phyloP scores from a whole-genome alignment of 2,113 vertebrate genomes.

The Tapirus terrestris region DNA sequence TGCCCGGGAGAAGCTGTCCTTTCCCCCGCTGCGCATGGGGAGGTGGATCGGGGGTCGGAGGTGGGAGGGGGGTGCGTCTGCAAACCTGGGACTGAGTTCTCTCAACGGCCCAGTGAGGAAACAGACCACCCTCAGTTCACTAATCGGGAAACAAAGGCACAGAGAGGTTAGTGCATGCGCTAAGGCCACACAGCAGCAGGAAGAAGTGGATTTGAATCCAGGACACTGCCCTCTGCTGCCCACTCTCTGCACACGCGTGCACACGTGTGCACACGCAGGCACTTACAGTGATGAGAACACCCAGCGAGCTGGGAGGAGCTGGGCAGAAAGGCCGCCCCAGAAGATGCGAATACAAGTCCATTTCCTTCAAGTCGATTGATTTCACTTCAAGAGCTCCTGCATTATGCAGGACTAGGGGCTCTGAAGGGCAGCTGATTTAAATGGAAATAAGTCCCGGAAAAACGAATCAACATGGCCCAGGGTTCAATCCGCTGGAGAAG shows the following conservation, averaged over 20 bases:
- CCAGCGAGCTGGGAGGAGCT: background rate
- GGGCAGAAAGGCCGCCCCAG: background rate
- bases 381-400: background rate
- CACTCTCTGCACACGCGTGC: accelerated
- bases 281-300: background rate
- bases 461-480: background rate
- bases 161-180: background rate
- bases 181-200: background rate
- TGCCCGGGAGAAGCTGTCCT: accelerated
- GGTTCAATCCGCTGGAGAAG: background rate
- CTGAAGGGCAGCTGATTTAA: conserved; percentile 36
- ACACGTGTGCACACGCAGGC: accelerated
- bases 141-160: background rate
- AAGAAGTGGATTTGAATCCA: background rate
- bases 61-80: accelerated
- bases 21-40: background rate
- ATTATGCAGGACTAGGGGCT: background rate
- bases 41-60: accelerated
- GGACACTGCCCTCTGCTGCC: too few species aligned
- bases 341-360: background rate
- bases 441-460: conserved; percentile 63
- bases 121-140: accelerated
- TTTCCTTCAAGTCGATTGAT: conserved; percentile 42
- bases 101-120: background rate
- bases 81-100: background rate